Evolutionary conservation across 2,113 vertebrate species (phyloP).

Genomic region (Caracal caracal): DNA sequence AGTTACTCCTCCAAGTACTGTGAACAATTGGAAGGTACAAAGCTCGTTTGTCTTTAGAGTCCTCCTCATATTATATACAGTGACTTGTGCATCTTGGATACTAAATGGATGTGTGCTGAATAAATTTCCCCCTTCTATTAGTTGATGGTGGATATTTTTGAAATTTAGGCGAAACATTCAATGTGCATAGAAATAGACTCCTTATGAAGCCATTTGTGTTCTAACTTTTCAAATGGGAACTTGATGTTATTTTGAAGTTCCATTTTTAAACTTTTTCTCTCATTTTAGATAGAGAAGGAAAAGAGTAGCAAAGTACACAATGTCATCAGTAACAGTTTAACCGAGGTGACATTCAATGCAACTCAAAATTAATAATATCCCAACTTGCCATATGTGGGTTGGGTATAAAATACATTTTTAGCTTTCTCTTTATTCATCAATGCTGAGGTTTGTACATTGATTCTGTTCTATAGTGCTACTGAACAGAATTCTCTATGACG

Average conservation of each 20-base stretch:
- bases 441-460: background rate
- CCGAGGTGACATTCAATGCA: conserved; percentile 19
- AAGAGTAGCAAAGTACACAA: background rate
- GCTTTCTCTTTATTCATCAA: background rate
- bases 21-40: background rate
- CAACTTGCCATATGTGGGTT: background rate
- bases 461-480: background rate
- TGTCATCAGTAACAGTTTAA: conserved; percentile 4
- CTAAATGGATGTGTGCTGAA: background rate
- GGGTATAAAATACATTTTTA: background rate
- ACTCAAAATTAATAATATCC: background rate
- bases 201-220: background rate
- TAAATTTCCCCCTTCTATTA: background rate
- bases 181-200: conserved; percentile 38
- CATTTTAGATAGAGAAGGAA: conserved; percentile 31
- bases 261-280: conserved; percentile 27
- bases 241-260: conserved; percentile 37
- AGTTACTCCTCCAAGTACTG: background rate
- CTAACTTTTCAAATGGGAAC: conserved; percentile 53
- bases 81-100: background rate
- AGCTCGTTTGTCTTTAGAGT: background rate
- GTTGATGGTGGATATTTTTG: background rate
- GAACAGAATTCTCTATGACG: background rate
- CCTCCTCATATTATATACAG: background rate
- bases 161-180: conserved; percentile 31